Percentiles rank a stretch among this genome's conserved stretches.
These are phyloP conservation scores for Zosterops japonicus DNA, from an alignment of 2,113 vertebrate species.

Conservation along the genomic window DNA sequence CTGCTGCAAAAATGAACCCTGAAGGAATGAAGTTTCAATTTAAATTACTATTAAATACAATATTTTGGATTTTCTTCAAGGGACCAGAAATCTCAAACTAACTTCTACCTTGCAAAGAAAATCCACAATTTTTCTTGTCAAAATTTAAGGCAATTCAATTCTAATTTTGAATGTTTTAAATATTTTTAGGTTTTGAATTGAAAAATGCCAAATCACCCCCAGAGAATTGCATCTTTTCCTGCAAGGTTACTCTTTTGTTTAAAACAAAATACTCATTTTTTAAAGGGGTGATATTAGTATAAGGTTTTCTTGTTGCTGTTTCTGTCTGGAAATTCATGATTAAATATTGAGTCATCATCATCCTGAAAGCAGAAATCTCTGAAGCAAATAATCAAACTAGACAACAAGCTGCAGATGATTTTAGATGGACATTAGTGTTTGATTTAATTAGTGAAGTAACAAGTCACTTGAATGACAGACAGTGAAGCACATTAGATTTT, in stretches of 20 bases:
- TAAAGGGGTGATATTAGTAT: background rate
- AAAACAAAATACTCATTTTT: background rate
- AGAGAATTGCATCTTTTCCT: background rate
- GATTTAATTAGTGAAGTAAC: background rate
- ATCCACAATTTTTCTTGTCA: background rate
- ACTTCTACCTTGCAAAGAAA: background rate
- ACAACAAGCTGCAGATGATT: background rate
- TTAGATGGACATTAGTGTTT: background rate
- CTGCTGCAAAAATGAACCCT: background rate
- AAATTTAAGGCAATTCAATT: background rate
- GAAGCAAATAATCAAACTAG: background rate
- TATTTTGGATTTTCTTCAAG: background rate
- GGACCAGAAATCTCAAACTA: background rate
- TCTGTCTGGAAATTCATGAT: background rate
- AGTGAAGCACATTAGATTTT: background rate
- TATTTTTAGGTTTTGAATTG: background rate
- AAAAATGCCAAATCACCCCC: background rate
- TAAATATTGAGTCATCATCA: background rate
- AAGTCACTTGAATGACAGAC: background rate
- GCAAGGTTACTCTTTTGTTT: background rate
- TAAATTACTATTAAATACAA: background rate
- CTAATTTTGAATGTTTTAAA: background rate
- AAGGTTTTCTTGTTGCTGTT: background rate
- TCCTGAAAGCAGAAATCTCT: background rate
- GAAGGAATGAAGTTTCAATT: background rate